Conservation (phyloP, 2,888 invertebrate species). For the Cancer borealis region DNA sequence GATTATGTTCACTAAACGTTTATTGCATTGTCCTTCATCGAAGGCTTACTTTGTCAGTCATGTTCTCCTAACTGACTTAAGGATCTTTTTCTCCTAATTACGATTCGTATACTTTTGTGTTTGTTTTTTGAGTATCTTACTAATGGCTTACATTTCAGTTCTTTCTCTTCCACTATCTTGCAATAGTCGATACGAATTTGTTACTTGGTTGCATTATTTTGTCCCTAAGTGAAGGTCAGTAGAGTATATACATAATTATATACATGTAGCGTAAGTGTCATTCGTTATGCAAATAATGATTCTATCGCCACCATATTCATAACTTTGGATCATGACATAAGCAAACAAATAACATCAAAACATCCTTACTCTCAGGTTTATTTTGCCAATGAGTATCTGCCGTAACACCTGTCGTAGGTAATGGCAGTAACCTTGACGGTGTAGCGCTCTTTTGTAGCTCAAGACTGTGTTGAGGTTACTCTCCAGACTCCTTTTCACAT, state of each 20-base stretch:
- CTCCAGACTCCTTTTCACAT: not conserved
- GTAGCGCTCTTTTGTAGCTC: not conserved
- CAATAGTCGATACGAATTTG: not conserved
- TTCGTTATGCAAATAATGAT: not conserved
- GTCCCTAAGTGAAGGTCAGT: not conserved
- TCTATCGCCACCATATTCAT: not conserved
- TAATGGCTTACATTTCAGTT: not conserved
- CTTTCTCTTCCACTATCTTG: not conserved
- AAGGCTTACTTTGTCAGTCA: not conserved
- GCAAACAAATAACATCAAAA: not conserved
- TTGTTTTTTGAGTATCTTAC: not conserved
- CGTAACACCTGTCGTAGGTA: not conserved
- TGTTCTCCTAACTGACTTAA: not conserved
- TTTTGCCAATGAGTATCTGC: not conserved
- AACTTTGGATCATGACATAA: not conserved
- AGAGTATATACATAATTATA: not conserved
- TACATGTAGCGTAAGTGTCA: not conserved
- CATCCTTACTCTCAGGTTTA: not conserved
- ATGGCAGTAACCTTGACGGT: not conserved
- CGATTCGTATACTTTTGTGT: not conserved
- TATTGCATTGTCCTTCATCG: not conserved
- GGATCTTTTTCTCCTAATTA: not conserved
- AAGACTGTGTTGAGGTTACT: not conserved
- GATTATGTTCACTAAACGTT: not conserved
- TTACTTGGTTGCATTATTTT: not conserved